Conservation (phyloP, 2,113 vertebrate species). For the Heloderma charlesbogerti region DNA sequence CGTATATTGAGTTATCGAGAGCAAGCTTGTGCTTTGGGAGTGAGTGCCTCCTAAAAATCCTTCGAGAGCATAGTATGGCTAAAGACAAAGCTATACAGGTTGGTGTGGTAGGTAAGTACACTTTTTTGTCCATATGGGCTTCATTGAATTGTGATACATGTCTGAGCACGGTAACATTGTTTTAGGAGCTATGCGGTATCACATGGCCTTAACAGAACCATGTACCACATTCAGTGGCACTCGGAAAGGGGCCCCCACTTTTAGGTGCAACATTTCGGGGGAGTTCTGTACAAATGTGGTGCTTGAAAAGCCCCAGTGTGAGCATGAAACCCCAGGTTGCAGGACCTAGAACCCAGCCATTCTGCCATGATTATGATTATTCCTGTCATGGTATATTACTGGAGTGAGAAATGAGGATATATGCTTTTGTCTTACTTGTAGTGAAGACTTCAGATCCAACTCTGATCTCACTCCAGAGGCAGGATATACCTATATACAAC, state of each 20-base stretch:
- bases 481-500: neutral
- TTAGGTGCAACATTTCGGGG: neutral
- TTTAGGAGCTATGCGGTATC: neutral
- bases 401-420: conserved; percentile 68
- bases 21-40: conserved; percentile 78
- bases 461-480: conserved; percentile 71
- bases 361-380: neutral
- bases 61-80: conserved; percentile 70
- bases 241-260: neutral
- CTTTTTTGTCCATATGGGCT: neutral
- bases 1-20: conserved; percentile 71
- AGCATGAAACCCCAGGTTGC: neutral
- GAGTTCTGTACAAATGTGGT: neutral
- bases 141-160: neutral
- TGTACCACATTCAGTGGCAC: neutral
- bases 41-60: conserved; percentile 80
- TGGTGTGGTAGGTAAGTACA: conserved; percentile 87
- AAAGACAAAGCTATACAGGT: conserved; percentile 80
- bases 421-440: conserved; percentile 58
- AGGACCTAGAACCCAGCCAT: neutral
- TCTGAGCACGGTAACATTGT: neutral
- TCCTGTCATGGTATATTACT: neutral
- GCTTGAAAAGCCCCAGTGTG: neutral
- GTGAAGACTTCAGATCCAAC: conserved; percentile 77
- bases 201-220: neutral